A percentile compares a stretch with the other conserved stretches of the same genome.
These are phyloP conservation scores for Anguilla japonica DNA, from an alignment of 2,113 vertebrate genomes.

Conservation along the genomic window DNA sequence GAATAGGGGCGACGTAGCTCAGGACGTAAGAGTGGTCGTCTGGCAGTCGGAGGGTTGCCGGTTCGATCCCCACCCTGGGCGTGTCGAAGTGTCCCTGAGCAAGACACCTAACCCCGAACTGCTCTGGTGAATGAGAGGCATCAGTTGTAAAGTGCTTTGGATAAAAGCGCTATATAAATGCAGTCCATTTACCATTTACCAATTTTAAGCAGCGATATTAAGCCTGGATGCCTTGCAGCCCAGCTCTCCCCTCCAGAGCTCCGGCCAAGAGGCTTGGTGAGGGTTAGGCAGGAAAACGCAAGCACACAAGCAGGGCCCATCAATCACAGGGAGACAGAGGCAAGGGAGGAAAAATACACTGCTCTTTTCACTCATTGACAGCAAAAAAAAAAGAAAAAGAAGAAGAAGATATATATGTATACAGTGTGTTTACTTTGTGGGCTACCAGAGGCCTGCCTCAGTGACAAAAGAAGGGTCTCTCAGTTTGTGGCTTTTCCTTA, in stretches of 20 bases:
- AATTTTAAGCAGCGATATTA: neutral
- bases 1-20: no score
- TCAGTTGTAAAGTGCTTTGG: no score
- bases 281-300: conserved; percentile 9
- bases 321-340: conserved; percentile 8
- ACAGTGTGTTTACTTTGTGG: conserved; percentile 33
- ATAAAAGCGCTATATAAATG: no score
- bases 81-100: no score
- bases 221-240: neutral
- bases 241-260: neutral
- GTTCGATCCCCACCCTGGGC: no score
- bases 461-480: conserved; percentile 26
- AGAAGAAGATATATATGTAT: neutral
- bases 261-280: neutral
- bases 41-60: no score
- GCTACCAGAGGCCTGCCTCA: conserved; percentile 24
- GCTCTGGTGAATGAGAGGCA: no score
- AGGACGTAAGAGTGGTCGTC: no score
- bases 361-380: conserved; percentile 21
- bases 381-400: neutral
- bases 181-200: no score
- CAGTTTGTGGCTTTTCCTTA: conserved; percentile 26
- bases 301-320: neutral
- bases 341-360: neutral
- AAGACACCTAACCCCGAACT: no score